phyloP scores from a whole-genome alignment of 2,888 invertebrate species.

The Lycophotia porphyrea region DNA sequence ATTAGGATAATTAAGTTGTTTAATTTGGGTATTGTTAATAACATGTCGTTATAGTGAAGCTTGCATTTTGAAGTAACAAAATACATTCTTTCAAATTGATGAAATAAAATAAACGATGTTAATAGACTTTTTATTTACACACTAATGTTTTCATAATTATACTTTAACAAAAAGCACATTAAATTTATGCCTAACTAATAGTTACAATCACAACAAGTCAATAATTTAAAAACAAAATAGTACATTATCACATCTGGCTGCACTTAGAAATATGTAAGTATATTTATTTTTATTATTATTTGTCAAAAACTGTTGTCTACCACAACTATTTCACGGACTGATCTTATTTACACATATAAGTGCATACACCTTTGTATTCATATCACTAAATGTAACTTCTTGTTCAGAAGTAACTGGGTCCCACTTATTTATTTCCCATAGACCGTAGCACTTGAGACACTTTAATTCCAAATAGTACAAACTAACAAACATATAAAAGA shows the following conservation, averaged over 20 bases:
- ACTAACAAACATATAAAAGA: constrained; percentile 31
- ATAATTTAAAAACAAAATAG: constrained; percentile 66
- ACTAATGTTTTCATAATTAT: constrained; percentile 62
- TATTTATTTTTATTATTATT: constrained; percentile 53
- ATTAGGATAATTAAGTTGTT: neutral
- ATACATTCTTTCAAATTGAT: neutral
- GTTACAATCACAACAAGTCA: constrained; percentile 67
- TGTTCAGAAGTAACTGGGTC: constrained; percentile 39
- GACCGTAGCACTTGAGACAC: constrained; percentile 33
- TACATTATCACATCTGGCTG: constrained; percentile 66
- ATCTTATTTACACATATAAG: constrained; percentile 47
- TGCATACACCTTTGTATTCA: constrained; percentile 44
- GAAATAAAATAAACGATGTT: constrained; percentile 53
- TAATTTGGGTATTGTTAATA: constrained; percentile 2
- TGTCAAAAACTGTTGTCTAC: constrained; percentile 47
- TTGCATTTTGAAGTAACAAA: constrained; percentile 21
- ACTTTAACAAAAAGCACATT: constrained; percentile 58
- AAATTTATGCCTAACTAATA: constrained; percentile 61
- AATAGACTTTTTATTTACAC: constrained; percentile 66
- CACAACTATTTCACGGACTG: constrained; percentile 42
- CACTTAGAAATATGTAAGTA: constrained; percentile 57
- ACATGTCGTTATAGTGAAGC: neutral
- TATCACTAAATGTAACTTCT: constrained; percentile 48
- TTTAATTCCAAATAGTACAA: constrained; percentile 36
- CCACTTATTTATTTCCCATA: constrained; percentile 40